Evolutionary conservation across 2,797 vertebrate species (phyloP).

Genomic region (Chaetodon trifasciatus): DNA sequence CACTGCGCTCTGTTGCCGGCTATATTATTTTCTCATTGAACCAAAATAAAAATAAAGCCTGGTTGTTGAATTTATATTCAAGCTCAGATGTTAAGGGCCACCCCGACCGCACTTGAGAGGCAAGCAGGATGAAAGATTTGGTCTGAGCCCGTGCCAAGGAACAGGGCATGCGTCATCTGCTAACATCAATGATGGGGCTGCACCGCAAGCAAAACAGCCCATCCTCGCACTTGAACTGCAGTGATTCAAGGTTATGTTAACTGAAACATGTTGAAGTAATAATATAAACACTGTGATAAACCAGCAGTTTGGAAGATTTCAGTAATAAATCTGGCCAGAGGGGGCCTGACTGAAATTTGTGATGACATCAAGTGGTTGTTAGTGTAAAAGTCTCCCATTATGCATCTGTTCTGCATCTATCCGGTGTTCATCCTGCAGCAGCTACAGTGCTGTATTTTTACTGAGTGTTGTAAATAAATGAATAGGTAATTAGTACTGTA

Average conservation of each 20-base stretch:
- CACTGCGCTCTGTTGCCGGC: conserved; percentile 17
- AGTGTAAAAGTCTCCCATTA: conserved; percentile 77
- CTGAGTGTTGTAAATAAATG: conserved; percentile 34
- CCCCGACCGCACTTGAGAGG: conserved; percentile 71
- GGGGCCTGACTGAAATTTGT: conserved; percentile 76
- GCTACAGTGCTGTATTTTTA: conserved; percentile 46
- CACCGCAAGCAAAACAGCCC: conserved; percentile 84
- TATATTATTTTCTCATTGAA: conserved; percentile 70
- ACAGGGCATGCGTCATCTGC: conserved; percentile 83
- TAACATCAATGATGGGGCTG: conserved; percentile 82
- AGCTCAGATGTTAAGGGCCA: conserved; percentile 72
- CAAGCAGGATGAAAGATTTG: conserved; percentile 77
- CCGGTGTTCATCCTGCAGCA: conserved; percentile 29
- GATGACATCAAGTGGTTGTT: conserved; percentile 79
- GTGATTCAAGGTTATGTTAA: conserved; percentile 89
- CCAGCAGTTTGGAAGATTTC: conserved; percentile 84
- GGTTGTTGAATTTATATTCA: conserved; percentile 71
- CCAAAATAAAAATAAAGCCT: conserved; percentile 66
- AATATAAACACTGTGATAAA: conserved; percentile 89
- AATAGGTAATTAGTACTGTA: conserved; percentile 28
- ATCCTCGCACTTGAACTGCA: conserved; percentile 85
- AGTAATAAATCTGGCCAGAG: conserved; percentile 84
- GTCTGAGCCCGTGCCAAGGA: conserved; percentile 79
- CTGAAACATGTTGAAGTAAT: conserved; percentile 87
- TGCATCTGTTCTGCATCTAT: conserved; percentile 73